phyloP scores from a whole-genome alignment of 2,888 invertebrate species.

The Heteromurus nitidus region DNA sequence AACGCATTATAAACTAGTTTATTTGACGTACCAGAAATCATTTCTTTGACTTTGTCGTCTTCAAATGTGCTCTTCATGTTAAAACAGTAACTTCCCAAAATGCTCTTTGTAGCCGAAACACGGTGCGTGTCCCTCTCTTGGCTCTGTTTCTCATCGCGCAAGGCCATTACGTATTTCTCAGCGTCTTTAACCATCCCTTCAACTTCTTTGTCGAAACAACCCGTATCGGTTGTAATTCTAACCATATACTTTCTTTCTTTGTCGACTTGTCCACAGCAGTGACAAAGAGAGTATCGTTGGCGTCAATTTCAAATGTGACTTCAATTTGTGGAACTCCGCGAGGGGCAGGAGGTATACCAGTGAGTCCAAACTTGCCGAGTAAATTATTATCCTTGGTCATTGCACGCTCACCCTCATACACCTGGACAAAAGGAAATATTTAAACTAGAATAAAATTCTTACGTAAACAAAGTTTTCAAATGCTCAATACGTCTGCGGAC shows the following conservation, averaged over 20 bases:
- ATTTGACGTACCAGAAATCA: constrained; percentile 76
- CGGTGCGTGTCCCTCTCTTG: constrained; percentile 79
- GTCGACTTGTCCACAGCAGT: constrained; percentile 82
- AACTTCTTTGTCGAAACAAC: constrained; percentile 87
- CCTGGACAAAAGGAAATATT: constrained; percentile 78
- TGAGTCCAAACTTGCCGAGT: constrained; percentile 75
- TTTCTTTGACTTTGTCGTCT: constrained; percentile 79
- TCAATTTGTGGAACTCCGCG: constrained; percentile 79
- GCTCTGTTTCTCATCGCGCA: constrained; percentile 82
- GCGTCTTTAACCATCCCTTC: constrained; percentile 89
- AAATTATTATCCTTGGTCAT: constrained; percentile 95
- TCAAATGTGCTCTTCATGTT: constrained; percentile 81
- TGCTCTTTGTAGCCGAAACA: constrained; percentile 78
- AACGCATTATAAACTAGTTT: too few relatives aligned
- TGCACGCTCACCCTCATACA: constrained; percentile 86
- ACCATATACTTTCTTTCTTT: constrained; percentile 88
- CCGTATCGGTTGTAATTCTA: constrained; percentile 91
- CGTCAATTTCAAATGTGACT: constrained; percentile 89
- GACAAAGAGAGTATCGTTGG: constrained; percentile 85
- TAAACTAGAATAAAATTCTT: neutral
- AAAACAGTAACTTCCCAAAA: constrained; percentile 79
- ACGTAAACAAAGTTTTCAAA: neutral
- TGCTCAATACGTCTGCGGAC: neutral
- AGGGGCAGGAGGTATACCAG: constrained; percentile 90
- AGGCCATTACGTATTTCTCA: constrained; percentile 85